A percentile compares a stretch with the other conserved stretches of the same genome.
Evolutionary conservation across 2,113 vertebrate species (phyloP).

Genomic region (Microcebus griseorufus): DNA sequence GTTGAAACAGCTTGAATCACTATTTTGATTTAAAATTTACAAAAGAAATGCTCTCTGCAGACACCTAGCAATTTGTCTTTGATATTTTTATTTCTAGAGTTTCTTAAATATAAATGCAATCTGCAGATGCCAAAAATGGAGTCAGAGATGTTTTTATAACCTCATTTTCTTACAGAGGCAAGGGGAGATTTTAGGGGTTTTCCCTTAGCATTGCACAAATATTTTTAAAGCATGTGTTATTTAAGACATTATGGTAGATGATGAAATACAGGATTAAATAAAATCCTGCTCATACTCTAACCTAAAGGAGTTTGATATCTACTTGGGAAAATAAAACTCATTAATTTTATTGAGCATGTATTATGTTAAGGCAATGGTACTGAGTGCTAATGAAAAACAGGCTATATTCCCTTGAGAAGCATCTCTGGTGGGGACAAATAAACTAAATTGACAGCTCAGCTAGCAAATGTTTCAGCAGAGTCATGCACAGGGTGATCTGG

Average conservation of each 20-base stretch:
- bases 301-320: background rate
- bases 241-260: background rate
- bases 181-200: constrained; percentile 80
- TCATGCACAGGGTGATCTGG: background rate
- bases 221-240: background rate
- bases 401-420: background rate
- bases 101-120: constrained; percentile 58
- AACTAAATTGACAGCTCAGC: background rate
- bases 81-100: constrained; percentile 70
- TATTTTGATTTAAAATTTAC: constrained; percentile 63
- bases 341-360: background rate
- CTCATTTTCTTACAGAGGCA: constrained; percentile 69
- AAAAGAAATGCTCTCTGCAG: constrained; percentile 42
- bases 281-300: background rate
- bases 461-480: background rate
- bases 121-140: background rate
- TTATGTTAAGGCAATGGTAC: background rate
- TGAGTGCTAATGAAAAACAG: background rate
- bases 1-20: constrained; percentile 51
- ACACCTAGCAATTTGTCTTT: constrained; percentile 45
- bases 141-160: constrained; percentile 66
- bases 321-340: background rate
- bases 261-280: background rate
- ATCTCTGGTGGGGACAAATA: background rate
- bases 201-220: constrained; percentile 61